phyloP scores from a whole-genome alignment of 2,888 invertebrate species.

The Aphrophora alni region DNA sequence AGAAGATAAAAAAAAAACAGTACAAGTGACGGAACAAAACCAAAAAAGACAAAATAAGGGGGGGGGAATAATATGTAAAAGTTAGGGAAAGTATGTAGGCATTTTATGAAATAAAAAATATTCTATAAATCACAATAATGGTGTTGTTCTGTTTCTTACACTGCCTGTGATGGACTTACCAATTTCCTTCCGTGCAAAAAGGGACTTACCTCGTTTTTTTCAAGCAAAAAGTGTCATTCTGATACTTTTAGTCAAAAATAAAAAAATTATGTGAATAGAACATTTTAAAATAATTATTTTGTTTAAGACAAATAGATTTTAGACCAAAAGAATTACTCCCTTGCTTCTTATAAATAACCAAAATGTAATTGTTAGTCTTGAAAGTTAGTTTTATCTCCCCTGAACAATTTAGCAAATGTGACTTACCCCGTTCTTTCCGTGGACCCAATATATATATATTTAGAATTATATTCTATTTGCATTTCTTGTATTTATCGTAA shows the following conservation, averaged over 20 bases:
- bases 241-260: not conserved
- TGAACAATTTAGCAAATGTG: constrained; percentile 7
- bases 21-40: not conserved
- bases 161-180: not conserved
- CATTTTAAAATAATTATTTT: no score
- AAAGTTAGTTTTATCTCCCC: not conserved
- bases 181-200: not conserved
- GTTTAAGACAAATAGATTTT: not conserved
- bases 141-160: no score
- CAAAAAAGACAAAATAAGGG: no score
- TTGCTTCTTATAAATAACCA: not conserved
- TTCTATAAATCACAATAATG: no score
- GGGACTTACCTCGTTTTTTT: not conserved
- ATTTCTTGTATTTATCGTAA: no score
- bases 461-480: no score
- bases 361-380: not conserved
- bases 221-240: not conserved
- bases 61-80: no score
- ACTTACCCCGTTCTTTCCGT: constrained; percentile 10
- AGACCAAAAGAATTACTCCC: not conserved
- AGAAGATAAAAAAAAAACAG: not conserved
- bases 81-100: no score
- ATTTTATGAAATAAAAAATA: no score
- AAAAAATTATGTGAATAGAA: not conserved
- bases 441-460: no score